Conservation (phyloP, 2,113 vertebrate species). For the Myotis davidii region DNA sequence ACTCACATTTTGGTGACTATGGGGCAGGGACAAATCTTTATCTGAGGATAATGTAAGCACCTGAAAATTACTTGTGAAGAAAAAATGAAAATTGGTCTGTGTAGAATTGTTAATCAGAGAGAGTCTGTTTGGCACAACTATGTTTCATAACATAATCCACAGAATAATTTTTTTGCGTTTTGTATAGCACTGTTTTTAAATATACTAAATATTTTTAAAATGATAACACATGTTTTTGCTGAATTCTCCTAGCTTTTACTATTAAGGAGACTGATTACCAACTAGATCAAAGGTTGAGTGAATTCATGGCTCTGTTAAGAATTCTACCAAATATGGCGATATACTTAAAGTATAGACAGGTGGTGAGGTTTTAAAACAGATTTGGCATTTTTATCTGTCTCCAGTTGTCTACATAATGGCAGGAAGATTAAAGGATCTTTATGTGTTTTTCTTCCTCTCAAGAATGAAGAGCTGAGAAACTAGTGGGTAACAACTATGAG, state of each 20-base stretch:
- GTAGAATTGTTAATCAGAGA: background rate
- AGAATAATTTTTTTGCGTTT: background rate
- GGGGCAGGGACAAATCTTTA: background rate
- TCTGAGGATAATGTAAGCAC: background rate
- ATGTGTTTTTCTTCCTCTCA: background rate
- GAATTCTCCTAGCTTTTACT: background rate
- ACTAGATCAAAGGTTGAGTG: background rate
- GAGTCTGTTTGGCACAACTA: background rate
- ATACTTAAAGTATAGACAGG: background rate
- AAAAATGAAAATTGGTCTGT: background rate
- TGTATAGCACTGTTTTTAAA: background rate
- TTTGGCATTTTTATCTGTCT: background rate
- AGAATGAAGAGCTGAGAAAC: background rate
- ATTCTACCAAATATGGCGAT: background rate
- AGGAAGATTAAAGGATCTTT: background rate
- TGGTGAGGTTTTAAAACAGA: background rate
- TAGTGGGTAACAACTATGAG: background rate
- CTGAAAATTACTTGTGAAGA: background rate
- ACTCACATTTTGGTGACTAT: background rate
- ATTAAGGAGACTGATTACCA: background rate
- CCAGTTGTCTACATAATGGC: background rate
- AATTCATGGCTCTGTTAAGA: background rate
- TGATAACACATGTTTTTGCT: background rate
- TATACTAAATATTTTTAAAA: background rate
- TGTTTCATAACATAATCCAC: background rate